Base-by-base conservation (phyloP, 1,140 invertebrate species). In the Archegozetes longisetosus region DNA sequence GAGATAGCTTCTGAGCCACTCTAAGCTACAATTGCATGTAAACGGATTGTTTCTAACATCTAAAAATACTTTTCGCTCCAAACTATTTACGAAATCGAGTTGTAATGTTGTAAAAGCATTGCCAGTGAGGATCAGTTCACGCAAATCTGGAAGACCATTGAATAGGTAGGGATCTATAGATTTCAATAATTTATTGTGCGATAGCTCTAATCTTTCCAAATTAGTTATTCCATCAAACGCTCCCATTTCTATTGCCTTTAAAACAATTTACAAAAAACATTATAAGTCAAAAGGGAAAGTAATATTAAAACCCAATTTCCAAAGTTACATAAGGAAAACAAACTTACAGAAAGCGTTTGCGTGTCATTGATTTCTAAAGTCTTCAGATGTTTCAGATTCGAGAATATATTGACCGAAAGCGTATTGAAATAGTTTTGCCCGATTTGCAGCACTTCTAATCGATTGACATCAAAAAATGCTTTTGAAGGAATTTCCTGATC, bases 21-120 rank as follows among this genome's bases (percentile, higher is more conserved):
- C 75, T 54, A 89, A 70, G 20, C 85, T 87, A 67, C 88, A 91
- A 72, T 90, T 90, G 71, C 88, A 92, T 57, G 82, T 76, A 50
- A 90, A 77, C 1, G 86, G 86, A 74, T 90, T 89, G n/a, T 84
- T 84, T 26, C 82, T 81, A 24, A 90, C 75, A 62, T 72, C 70
- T 24, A 73, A 62, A 47, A 55, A 63, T 40, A 58, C 24, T 55
- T 66, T 62, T 53, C 71, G 53, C n/a, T 64, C 51, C 40, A 61
- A 55, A 64, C 61, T 64, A 4, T 56, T 58, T 2, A 66, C 47
- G 6, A 64, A 54, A 24, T 28, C 50, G n/a, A 60, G 27, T n/a
- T 57, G 53, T 23, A 66, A 53, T 20, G 52, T 61, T 27, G 52
- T 53, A 32, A 68, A 62, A 27, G 52, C 32, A 62, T 68, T 68